These are phyloP conservation scores for Hypothenemus hampei DNA, from an alignment of 1,140 invertebrate species.

Conservation along the genomic window DNA sequence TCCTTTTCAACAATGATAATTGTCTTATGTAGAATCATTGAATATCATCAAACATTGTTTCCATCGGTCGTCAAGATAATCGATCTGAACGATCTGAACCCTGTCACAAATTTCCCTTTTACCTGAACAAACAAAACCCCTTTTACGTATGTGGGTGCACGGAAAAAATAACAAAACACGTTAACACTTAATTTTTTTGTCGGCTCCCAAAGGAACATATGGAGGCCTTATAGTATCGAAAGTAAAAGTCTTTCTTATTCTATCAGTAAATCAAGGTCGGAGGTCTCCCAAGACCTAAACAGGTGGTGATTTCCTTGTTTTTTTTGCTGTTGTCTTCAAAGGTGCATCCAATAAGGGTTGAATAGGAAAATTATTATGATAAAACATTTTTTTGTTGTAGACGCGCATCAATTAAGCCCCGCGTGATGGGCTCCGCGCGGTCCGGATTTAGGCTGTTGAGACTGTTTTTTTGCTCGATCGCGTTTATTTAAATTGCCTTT, in stretches of 20 bases:
- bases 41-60: not conserved
- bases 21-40: not conserved
- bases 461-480: conserved; percentile 12
- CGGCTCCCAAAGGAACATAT: conserved; percentile 15
- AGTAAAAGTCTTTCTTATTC: conserved; percentile 17
- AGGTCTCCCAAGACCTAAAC: conserved; percentile 6
- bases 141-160: conserved; percentile 6
- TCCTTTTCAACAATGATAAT: not conserved
- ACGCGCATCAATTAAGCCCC: conserved; percentile 18
- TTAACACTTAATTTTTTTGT: conserved; percentile 17
- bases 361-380: conserved; percentile 22
- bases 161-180: conserved; percentile 15
- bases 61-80: not conserved
- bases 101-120: not conserved
- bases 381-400: conserved; percentile 17
- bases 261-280: conserved; percentile 11
- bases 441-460: conserved; percentile 20
- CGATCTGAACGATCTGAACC: not conserved
- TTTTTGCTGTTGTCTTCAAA: conserved; percentile 22
- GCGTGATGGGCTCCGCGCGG: not conserved
- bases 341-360: conserved; percentile 18
- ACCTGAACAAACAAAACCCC: conserved; percentile 5
- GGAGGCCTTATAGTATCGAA: conserved; percentile 2
- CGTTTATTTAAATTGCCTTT: conserved; percentile 19
- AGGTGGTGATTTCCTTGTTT: conserved; percentile 19